Percentiles rank a stretch among this genome's conserved stretches.
phyloP scores from a whole-genome alignment of 2,797 vertebrate species.

The Bovichtus diacanthus region DNA sequence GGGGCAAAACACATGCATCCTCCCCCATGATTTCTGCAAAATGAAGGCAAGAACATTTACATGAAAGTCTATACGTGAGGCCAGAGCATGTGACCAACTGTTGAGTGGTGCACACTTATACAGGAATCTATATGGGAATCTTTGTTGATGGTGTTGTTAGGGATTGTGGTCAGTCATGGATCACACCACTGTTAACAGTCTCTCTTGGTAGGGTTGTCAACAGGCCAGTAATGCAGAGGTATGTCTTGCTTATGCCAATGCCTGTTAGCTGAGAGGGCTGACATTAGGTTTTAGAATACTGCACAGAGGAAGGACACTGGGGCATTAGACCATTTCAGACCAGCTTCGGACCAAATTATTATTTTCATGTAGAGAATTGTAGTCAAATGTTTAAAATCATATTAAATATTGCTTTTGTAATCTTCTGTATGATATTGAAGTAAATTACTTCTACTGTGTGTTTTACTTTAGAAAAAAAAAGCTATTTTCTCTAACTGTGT shows the following conservation, averaged over 20 bases:
- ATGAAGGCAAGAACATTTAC: background rate
- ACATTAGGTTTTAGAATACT: conserved; percentile 26
- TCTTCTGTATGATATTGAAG: background rate
- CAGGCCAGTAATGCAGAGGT: conserved; percentile 10
- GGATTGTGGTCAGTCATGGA: conserved; percentile 3
- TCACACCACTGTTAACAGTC: background rate
- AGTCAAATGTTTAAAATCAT: background rate
- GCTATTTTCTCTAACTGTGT: background rate
- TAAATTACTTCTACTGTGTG: background rate
- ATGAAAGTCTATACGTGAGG: background rate
- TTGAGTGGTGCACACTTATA: background rate
- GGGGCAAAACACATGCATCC: background rate
- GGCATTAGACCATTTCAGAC: background rate
- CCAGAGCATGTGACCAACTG: background rate
- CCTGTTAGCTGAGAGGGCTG: conserved; percentile 49
- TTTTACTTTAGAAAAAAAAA: background rate
- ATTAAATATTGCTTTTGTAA: background rate
- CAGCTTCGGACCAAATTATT: background rate
- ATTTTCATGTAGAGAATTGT: background rate
- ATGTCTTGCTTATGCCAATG: background rate
- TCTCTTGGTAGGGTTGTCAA: background rate
- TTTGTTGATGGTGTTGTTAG: background rate
- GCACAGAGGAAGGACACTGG: conserved; percentile 22
- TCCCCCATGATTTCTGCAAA: background rate
- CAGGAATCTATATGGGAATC: background rate